Conservation (phyloP, 2,113 vertebrate genomes). For the Gobio gobio region DNA sequence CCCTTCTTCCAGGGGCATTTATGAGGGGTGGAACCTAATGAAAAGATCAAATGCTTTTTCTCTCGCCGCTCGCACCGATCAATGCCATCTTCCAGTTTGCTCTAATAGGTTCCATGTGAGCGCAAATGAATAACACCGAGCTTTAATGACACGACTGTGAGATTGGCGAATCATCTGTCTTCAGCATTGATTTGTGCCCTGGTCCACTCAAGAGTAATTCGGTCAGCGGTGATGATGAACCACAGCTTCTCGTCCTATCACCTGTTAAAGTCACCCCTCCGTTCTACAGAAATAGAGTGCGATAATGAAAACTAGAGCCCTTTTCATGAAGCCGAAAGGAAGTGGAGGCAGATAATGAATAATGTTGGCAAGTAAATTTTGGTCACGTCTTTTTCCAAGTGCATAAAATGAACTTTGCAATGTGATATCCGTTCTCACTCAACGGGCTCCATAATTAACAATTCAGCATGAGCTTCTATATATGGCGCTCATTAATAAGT, state of each 20-base stretch:
- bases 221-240: too few species aligned
- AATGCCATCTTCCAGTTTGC: slow-evolving; percentile 55
- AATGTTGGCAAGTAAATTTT: background rate
- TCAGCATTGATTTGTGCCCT: slow-evolving; percentile 55
- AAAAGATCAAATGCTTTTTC: slow-evolving; percentile 66
- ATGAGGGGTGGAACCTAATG: slow-evolving; percentile 57
- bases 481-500: slow-evolving; percentile 41
- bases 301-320: slow-evolving; percentile 8
- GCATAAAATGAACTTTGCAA: slow-evolving; percentile 15
- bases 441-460: slow-evolving; percentile 33
- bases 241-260: background rate
- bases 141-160: slow-evolving; percentile 64
- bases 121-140: slow-evolving; percentile 65
- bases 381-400: slow-evolving; percentile 12
- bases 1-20: slow-evolving; percentile 52
- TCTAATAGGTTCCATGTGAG: slow-evolving; percentile 58
- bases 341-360: background rate
- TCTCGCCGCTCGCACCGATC: slow-evolving; percentile 50
- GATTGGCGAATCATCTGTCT: slow-evolving; percentile 56
- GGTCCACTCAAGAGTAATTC: slow-evolving; percentile 40
- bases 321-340: slow-evolving; percentile 1
- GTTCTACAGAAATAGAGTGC: background rate
- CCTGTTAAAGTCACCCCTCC: background rate
- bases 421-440: slow-evolving; percentile 3
- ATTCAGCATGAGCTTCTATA: slow-evolving; percentile 35